These are phyloP conservation scores for Esox lucius DNA, from an alignment of 2,797 vertebrate species.

Conservation along the genomic window DNA sequence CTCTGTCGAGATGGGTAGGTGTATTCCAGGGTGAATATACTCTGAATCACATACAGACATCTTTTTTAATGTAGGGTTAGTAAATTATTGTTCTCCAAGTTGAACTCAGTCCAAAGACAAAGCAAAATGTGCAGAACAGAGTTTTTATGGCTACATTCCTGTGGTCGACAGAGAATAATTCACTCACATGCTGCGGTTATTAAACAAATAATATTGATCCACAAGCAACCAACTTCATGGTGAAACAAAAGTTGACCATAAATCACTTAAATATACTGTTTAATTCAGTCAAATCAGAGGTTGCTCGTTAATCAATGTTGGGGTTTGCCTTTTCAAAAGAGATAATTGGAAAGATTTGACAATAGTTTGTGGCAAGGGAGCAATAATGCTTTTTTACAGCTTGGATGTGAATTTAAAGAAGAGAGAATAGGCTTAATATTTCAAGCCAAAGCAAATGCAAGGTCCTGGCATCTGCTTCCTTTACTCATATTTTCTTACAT, in stretches of 20 bases:
- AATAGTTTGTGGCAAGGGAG: constrained; percentile 57
- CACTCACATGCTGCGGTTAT: constrained; percentile 30
- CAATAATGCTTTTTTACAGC: constrained; percentile 45
- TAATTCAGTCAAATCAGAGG: constrained; percentile 57
- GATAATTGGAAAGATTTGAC: constrained; percentile 35
- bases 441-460: constrained; percentile 69
- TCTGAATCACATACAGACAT: constrained; percentile 20
- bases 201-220: constrained; percentile 40
- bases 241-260: constrained; percentile 24
- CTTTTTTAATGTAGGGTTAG: constrained; percentile 34
- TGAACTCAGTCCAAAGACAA: constrained; percentile 3
- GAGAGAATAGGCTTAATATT: constrained; percentile 47
- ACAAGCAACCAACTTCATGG: constrained; percentile 28
- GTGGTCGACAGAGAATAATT: constrained; percentile 20
- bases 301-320: constrained; percentile 62
- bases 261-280: constrained; percentile 53
- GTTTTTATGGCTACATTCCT: constrained; percentile 23
- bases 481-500: constrained; percentile 56
- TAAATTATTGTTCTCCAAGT: constrained; percentile 27
- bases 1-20: background rate
- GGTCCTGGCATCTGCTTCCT: constrained; percentile 58
- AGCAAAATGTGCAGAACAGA: constrained; percentile 31
- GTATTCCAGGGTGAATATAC: constrained; percentile 1
- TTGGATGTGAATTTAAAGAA: constrained; percentile 59
- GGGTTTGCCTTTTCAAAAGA: constrained; percentile 52